Evolutionary conservation across 2,797 vertebrate species (phyloP).

Genomic region (Tolypeutes matacus): DNA sequence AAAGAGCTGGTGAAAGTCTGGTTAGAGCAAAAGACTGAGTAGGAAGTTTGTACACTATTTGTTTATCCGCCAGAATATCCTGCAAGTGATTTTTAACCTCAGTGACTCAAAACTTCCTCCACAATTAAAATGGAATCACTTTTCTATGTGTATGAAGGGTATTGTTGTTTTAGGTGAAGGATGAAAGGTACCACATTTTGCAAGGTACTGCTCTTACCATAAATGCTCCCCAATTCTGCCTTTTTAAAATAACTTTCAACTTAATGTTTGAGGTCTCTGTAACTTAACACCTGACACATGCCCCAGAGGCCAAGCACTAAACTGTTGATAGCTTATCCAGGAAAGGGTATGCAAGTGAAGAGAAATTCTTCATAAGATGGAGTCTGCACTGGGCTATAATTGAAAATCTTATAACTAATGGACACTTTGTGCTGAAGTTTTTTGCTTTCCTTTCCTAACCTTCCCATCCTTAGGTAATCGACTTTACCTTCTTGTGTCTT

Average conservation of each 20-base stretch:
- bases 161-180: background rate
- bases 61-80: background rate
- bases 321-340: background rate
- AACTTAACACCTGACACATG: background rate
- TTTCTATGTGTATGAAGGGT: background rate
- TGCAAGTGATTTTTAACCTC: background rate
- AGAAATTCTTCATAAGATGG: background rate
- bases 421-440: background rate
- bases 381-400: background rate
- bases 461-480: too few relatives aligned
- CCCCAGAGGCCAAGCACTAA: background rate
- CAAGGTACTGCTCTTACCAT: too few relatives aligned
- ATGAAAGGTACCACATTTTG: background rate
- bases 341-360: background rate
- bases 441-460: too few relatives aligned
- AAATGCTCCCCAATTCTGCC: background rate
- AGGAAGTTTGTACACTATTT: background rate
- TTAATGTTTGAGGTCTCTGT: background rate
- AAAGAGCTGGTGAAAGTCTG: background rate
- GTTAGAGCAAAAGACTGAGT: background rate
- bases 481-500: too few relatives aligned
- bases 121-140: constrained; percentile 56
- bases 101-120: background rate
- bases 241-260: rapidly evolving
- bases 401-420: background rate